Evolutionary conservation across 2,113 vertebrate genomes (phyloP), one percentile per base, ranked within the genome.

Genomic region (Pterocles burchelli): DNA sequence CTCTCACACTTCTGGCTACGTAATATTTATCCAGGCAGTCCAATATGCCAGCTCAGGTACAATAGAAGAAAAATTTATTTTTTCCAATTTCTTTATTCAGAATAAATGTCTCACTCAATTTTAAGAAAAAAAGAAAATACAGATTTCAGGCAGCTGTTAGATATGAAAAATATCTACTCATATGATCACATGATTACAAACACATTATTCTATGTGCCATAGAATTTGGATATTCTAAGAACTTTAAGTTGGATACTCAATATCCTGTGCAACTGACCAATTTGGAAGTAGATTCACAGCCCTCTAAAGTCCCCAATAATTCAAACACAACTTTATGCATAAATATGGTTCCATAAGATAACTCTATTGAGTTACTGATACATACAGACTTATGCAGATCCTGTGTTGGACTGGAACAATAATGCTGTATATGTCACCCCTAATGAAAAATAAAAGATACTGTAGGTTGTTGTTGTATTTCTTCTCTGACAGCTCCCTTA

Each of bases 401-500:
- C 43, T 55, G 8, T 57, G 17, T 17, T 81, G 59, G 65, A 52
- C 28, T 61, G 58, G 18, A 93, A 75, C 6, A 41, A 38, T 45
- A 52, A 63, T 12, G 19, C 26, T 10, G 0, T 58, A 8, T 17
- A 8, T 55, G 83, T 54, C 73, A 87, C 24, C 21, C 13, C 26
- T 70, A 48, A n/a, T 57, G 76, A 65, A 85, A 89, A 94, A 88
- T 22, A 84, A 83, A 88, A 74, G 34, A 89, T 77, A 71, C 15
- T 1, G 3, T 65, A n/a, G 52, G 34, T 90, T 88, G 43, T 45
- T 54, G 29, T 34, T 80, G 33, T 29, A 55, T 83, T 85, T 97
- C 84, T 95, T 91, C 85, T 95, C 92, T 95, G 95, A 95, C 96
- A 97, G 73, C 38, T 89, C 74, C 95, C 96, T 96, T 88, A 96